Evolutionary conservation across 1,140 invertebrate genomes (phyloP), one percentile per base, ranked within the genome.

Genomic region (Ips nitidus): DNA sequence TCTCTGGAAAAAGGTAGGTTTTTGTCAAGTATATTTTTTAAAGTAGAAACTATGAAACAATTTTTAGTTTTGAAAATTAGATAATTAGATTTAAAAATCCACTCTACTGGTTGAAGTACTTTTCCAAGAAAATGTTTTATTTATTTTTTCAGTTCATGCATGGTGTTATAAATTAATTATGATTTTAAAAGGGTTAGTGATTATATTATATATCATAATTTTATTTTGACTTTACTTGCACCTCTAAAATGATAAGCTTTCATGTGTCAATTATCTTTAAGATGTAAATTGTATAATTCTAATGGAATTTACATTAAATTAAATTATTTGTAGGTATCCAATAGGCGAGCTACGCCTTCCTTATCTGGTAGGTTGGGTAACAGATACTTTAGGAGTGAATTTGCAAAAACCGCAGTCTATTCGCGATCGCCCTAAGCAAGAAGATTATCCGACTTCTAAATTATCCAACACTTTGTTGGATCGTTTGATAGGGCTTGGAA

Each of bases 311-410:
- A 8, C 1, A 6, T 22, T 37, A 56, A 56, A 38, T 56, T 56
- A 56, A 50, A 37, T 37, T 50, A 50, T 52, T 66, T 55, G 5
- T 40, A 94, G 94, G 77, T 97, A 98, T 82, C 86, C 91, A 4
- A 89, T 98, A 59, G 92, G 90, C 52, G 90, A 90, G 22, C 83
- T 88, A 42, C 82, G 85, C 2, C 80, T 99, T 70, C 94, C 94
- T 0, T 85, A 88, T 75, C 89, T 98, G 63, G 87, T 88, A 36
- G 82, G 90, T 74, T 99, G 94, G 93, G 93, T 94, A 41, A 81
- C 86, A 56, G 81, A 88, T 5, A 88, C 84, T 38, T 86, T 98
- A 52, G 86, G 91, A 5, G 79, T 93, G n/a, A 85, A 89, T 67
- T 75, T 84, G 74, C 80, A 43, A 0, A 79, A 58, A 64, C 41